Conservation (phyloP, 2,888 invertebrate genomes). For the Platycnemis pennipes region DNA sequence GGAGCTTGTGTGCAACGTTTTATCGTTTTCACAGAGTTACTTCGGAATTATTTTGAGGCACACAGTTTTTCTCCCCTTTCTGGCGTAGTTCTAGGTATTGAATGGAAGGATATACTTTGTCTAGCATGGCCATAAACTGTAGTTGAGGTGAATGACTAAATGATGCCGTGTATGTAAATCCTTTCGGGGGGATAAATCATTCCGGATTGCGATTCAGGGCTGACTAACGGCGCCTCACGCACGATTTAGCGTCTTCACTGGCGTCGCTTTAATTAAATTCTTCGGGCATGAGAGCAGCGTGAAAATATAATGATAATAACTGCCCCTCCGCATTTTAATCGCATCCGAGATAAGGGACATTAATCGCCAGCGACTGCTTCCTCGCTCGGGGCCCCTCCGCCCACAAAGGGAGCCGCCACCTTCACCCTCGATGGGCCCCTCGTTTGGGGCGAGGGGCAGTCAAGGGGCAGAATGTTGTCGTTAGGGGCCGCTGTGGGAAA, state of each 20-base stretch:
- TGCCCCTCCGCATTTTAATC: constrained; percentile 28
- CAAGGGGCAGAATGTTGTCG: too few species aligned
- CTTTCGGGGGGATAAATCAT: neutral
- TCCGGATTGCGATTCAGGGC: neutral
- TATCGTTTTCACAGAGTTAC: too few species aligned
- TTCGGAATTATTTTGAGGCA: too few species aligned
- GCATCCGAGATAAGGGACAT: constrained; percentile 13
- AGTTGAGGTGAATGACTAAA: neutral
- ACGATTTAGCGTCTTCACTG: neutral
- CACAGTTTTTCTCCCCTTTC: too few species aligned
- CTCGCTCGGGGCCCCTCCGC: neutral
- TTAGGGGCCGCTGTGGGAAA: too few species aligned
- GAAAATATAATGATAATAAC: neutral
- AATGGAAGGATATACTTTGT: neutral
- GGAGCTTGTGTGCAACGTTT: too few species aligned
- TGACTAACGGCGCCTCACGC: neutral
- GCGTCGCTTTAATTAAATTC: constrained; percentile 15
- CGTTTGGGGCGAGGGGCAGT: too few species aligned
- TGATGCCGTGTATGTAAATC: neutral
- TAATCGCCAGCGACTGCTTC: neutral
- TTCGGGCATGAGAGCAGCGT: neutral
- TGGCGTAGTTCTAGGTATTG: too few species aligned
- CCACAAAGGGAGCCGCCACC: neutral
- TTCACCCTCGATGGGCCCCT: neutral
- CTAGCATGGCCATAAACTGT: neutral